phyloP scores from a whole-genome alignment of 2,888 invertebrate species.

The Tipula vernalis region DNA sequence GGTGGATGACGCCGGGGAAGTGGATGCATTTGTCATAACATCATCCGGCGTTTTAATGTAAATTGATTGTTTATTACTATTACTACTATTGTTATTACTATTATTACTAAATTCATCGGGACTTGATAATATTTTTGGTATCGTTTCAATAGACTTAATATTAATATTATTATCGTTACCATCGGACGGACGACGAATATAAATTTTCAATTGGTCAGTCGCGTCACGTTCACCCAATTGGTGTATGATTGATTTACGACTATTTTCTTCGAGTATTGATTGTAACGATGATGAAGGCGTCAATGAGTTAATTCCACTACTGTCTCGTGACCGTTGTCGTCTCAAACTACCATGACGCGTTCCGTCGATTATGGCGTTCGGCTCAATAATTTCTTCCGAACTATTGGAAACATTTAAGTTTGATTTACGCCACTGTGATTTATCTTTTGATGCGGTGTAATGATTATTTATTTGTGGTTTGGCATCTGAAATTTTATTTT shows the following conservation, averaged over 20 bases:
- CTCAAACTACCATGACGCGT: constrained; percentile 48
- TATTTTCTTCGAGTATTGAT: constrained; percentile 51
- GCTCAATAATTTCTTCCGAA: constrained; percentile 39
- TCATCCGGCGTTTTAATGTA: constrained; percentile 28
- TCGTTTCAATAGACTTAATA: constrained; percentile 12
- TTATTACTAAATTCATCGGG: constrained; percentile 6
- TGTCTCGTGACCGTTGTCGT: constrained; percentile 43
- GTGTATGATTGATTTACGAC: constrained; percentile 43
- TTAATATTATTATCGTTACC: constrained; percentile 9
- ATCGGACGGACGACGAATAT: constrained; percentile 41
- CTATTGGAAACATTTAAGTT: constrained; percentile 48
- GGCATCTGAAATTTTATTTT: constrained; percentile 14
- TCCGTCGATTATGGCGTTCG: constrained; percentile 25
- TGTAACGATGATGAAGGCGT: constrained; percentile 38
- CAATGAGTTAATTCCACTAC: constrained; percentile 12
- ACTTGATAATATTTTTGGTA: constrained; percentile 9
- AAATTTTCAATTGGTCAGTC: constrained; percentile 45
- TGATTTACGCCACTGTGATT: constrained; percentile 64
- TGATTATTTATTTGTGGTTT: constrained; percentile 12
- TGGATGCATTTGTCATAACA: not conserved
- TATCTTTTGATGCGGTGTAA: constrained; percentile 38
- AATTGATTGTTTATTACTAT: constrained; percentile 38
- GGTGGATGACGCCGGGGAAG: not conserved
- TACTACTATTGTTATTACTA: not conserved
- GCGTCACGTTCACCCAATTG: constrained; percentile 39